Evolutionary conservation across 2,797 vertebrate species (phyloP), one percentile per base, ranked within the genome.

Genomic region (Sebastes aleutianus): DNA sequence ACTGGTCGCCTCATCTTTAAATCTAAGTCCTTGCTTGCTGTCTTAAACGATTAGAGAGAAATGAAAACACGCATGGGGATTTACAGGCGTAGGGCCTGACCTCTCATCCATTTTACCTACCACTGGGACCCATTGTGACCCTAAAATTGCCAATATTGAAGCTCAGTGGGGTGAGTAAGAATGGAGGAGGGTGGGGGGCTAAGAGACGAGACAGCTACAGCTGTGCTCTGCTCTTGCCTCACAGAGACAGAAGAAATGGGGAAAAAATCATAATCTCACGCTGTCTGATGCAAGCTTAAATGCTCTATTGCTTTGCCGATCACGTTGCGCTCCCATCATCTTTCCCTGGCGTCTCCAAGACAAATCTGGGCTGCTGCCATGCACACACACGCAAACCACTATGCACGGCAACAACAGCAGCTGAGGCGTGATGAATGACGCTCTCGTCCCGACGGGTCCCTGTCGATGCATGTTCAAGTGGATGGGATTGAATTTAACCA

Each of bases 401-500:
- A 91, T 85, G 87, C 91, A 85, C 80, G 65, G 87, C 85, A 92
- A 87, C 92, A 89, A 89, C 91, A 87, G 91, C 91, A 92, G 91
- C 90, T 91, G 92, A 91, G 87, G 89, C 90, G 92, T 96, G 95
- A 95, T 96, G 93, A 94, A 95, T 94, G 95, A 92, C 79, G 88
- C 93, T 85, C 93, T 91, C 85, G 78, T 96, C 93, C 93, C 87
- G 80, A 94, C 91, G 93, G 92, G 87, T 93, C 93, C 92, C 94
- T 95, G 94, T 95, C 95, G 91, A 95, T 95, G 95, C 95, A 95
- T 95, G 95, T 96, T 96, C 93, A 95, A 96, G 93, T 95, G 92
- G 93, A 95, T 91, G 93, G 92, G 94, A 95, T 95, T 95, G 94
- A 95, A 96, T 95, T 95, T 96, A 96, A 96, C 93, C 95, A 95